These are phyloP conservation scores for Fundulus diaphanus DNA, from an alignment of 2,797 vertebrate genomes.

Conservation along the genomic window DNA sequence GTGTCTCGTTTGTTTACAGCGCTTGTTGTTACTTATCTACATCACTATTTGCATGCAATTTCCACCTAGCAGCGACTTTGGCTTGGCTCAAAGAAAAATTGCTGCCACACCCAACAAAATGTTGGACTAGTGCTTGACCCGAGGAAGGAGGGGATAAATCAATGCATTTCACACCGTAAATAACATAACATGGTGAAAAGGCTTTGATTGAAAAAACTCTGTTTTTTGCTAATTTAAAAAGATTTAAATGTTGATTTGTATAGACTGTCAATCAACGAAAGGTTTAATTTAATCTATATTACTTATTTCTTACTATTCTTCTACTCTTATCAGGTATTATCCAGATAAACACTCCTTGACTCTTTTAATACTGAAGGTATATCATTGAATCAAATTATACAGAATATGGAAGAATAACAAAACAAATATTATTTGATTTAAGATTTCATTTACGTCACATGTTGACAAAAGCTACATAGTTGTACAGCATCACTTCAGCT, in stretches of 20 bases:
- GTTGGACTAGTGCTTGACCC: neutral
- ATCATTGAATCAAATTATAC: neutral
- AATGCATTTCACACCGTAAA: neutral
- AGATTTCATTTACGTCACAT: neutral
- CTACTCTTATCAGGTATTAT: neutral
- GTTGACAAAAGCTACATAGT: neutral
- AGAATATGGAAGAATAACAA: neutral
- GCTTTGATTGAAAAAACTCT: neutral
- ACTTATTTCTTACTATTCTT: neutral
- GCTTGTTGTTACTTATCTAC: neutral
- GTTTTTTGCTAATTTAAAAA: neutral
- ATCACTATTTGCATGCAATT: neutral
- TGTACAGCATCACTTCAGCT: no score
- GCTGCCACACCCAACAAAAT: neutral
- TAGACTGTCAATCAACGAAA: neutral
- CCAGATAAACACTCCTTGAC: no score
- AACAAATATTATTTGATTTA: neutral
- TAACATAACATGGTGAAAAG: neutral
- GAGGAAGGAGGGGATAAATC: neutral
- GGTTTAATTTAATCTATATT: neutral
- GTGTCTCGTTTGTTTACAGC: neutral
- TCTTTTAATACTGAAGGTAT: no score
- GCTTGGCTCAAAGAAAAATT: neutral
- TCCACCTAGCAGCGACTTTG: neutral
- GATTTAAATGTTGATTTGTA: neutral